A percentile compares a stretch with the other conserved stretches of the same genome.
Conservation (phyloP, 2,113 vertebrate species). For the Motacilla tschutschensis region DNA sequence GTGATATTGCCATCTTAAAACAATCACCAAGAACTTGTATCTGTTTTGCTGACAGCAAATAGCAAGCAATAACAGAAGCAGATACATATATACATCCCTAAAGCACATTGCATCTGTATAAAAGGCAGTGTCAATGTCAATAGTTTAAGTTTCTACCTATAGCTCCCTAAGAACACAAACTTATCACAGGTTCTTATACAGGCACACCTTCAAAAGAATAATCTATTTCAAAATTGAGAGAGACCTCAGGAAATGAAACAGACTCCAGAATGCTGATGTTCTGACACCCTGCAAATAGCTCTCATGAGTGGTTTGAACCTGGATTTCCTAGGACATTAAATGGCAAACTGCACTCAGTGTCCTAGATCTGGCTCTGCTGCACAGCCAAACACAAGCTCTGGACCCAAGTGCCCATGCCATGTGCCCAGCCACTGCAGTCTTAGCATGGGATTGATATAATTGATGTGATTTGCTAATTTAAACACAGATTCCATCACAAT, state of each 20-base stretch:
- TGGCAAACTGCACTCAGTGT: not conserved
- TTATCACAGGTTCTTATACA: not conserved
- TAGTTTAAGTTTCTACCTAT: not conserved
- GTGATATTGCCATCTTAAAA: not conserved
- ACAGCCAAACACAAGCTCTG: not conserved
- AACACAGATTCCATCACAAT: slow-evolving; percentile 1
- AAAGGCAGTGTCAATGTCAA: not conserved
- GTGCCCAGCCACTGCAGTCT: not conserved
- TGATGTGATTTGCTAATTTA: not conserved
- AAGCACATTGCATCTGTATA: not conserved
- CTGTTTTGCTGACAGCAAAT: not conserved
- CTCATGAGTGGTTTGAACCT: not conserved
- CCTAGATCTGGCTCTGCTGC: not conserved
- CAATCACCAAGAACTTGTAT: not conserved
- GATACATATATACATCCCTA: not conserved
- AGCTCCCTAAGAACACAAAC: not conserved
- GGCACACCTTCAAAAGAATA: not conserved
- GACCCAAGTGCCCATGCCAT: not conserved
- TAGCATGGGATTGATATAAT: not conserved
- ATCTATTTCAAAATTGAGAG: not conserved
- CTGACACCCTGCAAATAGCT: not conserved
- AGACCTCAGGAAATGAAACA: not conserved
- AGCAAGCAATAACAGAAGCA: not conserved
- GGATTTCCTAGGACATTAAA: not conserved
- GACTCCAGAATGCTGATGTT: not conserved